Evolutionary conservation across 2,888 invertebrate genomes (phyloP).

Genomic region (Meteorus cinctellus): DNA sequence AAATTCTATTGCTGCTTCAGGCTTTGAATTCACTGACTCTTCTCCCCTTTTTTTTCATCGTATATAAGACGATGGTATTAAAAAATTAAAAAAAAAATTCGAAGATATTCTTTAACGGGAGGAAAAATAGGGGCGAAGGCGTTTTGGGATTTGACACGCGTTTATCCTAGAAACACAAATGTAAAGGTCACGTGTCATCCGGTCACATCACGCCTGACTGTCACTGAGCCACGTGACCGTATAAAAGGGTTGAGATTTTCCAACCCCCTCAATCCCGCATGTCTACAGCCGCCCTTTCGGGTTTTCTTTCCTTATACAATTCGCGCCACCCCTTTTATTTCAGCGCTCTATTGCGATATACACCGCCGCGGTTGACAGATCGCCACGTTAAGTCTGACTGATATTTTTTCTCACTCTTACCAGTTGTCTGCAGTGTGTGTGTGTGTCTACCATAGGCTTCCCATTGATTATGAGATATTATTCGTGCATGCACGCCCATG

Average conservation of each 20-base stretch:
- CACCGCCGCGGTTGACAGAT: slow-evolving; percentile 64
- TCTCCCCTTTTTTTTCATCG: neutral
- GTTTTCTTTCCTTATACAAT: slow-evolving; percentile 39
- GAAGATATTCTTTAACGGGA: slow-evolving; percentile 33
- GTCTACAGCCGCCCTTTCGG: slow-evolving; percentile 6
- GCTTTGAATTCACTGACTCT: neutral
- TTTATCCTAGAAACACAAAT: slow-evolving; percentile 65
- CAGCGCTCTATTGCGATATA: slow-evolving; percentile 21
- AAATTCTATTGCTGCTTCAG: neutral
- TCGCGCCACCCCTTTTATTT: slow-evolving; percentile 8
- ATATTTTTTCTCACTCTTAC: slow-evolving; percentile 59
- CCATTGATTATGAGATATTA: slow-evolving; percentile 72
- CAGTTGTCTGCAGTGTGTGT: slow-evolving; percentile 23
- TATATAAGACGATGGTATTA: slow-evolving; percentile 20
- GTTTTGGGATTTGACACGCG: slow-evolving; percentile 72
- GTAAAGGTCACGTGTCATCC: slow-evolving; percentile 62
- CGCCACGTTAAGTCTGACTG: slow-evolving; percentile 71
- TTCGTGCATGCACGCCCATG: slow-evolving; percentile 68
- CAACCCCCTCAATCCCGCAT: slow-evolving; percentile 37
- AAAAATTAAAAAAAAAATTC: slow-evolving; percentile 42
- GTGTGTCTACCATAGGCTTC: slow-evolving; percentile 62
- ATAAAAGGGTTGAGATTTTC: slow-evolving; percentile 73
- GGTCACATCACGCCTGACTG: slow-evolving; percentile 56
- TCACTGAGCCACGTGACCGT: slow-evolving; percentile 69
- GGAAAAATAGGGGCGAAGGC: slow-evolving; percentile 41